phyloP scores from a whole-genome alignment of 2,113 vertebrate species.

The Cynoglossus semilaevis region DNA sequence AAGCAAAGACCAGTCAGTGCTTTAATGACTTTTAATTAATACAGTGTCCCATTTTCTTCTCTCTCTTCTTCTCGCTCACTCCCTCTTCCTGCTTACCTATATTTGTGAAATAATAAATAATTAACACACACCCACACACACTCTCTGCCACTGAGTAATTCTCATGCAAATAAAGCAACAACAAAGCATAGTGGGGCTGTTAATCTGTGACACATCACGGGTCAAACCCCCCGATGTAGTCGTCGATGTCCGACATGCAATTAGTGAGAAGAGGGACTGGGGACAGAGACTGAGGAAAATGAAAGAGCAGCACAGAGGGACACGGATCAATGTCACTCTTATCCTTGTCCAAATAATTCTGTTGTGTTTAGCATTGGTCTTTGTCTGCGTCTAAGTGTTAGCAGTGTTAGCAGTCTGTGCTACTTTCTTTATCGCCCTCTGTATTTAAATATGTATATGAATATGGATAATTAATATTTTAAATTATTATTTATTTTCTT shows the following conservation, averaged over 20 bases:
- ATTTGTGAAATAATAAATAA: slow-evolving; percentile 75
- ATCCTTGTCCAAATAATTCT: slow-evolving; percentile 92
- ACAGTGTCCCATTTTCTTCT: slow-evolving; percentile 68
- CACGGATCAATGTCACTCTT: slow-evolving; percentile 78
- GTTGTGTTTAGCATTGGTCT: slow-evolving; percentile 55
- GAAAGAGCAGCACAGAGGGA: slow-evolving; percentile 70
- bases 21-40: slow-evolving; percentile 83
- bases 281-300: slow-evolving; percentile 35
- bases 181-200: slow-evolving; percentile 70
- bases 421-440: slow-evolving; percentile 28
- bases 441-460: no score
- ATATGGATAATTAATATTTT: no score
- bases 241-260: slow-evolving; percentile 80
- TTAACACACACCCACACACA: slow-evolving; percentile 72
- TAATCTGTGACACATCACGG: slow-evolving; percentile 75
- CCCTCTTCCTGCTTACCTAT: slow-evolving; percentile 62
- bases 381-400: slow-evolving; percentile 69
- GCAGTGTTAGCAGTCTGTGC: slow-evolving; percentile 22
- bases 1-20: slow-evolving; percentile 78
- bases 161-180: slow-evolving; percentile 81
- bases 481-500: no score
- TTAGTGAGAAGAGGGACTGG: slow-evolving; percentile 72
- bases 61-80: slow-evolving; percentile 37
- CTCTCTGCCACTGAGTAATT: slow-evolving; percentile 77
- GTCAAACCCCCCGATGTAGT: slow-evolving; percentile 81